Percentiles rank a stretch among this genome's conserved stretches.
Conservation (phyloP, 2,797 vertebrate species). For the Hylomyscus alleni region DNA sequence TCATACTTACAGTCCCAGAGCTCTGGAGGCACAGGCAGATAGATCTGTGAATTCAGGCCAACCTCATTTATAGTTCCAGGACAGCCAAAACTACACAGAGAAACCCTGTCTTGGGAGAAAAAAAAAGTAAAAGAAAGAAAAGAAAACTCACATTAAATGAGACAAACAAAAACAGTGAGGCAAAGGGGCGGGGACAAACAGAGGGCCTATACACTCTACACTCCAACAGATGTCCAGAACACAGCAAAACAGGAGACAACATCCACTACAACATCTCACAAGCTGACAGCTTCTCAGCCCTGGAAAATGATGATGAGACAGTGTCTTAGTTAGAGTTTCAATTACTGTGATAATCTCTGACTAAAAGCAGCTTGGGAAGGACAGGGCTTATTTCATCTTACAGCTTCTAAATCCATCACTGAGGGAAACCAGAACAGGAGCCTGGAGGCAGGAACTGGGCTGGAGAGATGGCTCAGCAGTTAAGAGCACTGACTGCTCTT, state of each 20-base stretch:
- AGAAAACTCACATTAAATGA: neutral
- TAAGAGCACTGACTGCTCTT: too few species aligned
- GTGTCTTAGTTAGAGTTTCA: neutral
- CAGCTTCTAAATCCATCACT: neutral
- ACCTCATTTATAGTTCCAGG: too few species aligned
- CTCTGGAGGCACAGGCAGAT: too few species aligned
- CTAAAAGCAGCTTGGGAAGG: neutral
- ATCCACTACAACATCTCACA: neutral
- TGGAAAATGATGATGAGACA: neutral
- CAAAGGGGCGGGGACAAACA: neutral
- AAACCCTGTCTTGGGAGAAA: too few species aligned
- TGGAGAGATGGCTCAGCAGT: too few species aligned
- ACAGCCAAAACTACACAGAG: too few species aligned
- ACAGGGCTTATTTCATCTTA: neutral
- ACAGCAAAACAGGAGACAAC: neutral
- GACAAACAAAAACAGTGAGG: neutral
- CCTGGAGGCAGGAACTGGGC: too few species aligned
- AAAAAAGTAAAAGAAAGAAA: neutral
- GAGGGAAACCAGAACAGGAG: too few species aligned
- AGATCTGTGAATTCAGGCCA: too few species aligned
- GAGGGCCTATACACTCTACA: neutral
- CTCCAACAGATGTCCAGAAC: neutral
- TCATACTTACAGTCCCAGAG: too few species aligned
- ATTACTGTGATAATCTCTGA: neutral
- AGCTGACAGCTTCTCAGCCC: neutral